Evolutionary conservation across 2,797 vertebrate genomes (phyloP).

Genomic region (Aeoliscus strigatus): DNA sequence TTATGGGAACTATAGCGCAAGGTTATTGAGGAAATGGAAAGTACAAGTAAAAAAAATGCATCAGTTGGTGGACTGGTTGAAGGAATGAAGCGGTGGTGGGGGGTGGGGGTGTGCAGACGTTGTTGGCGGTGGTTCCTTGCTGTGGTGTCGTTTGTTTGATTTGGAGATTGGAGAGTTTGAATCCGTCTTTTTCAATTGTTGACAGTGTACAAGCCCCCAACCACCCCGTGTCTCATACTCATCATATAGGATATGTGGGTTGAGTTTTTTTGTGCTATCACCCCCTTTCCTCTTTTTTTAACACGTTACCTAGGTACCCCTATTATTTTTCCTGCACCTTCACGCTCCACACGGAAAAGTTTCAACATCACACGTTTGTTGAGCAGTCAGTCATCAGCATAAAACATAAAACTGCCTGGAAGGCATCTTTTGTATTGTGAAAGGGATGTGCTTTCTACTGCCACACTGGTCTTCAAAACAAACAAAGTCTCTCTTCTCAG

Average conservation of each 20-base stretch:
- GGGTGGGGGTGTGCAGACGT: too few relatives aligned
- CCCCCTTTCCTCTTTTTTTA: conserved; percentile 32
- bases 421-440: conserved; percentile 77
- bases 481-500: conserved; percentile 64
- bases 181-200: conserved; percentile 99
- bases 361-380: conserved; percentile 65
- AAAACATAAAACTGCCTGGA: conserved; percentile 73
- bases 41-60: conserved; percentile 63
- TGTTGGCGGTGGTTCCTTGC: conserved; percentile 69
- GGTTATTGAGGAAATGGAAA: conserved; percentile 86
- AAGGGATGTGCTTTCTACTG: conserved; percentile 60
- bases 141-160: conserved; percentile 99
- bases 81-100: conserved; percentile 48
- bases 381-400: conserved; percentile 72
- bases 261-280: conserved; percentile 73
- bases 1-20: conserved; percentile 93
- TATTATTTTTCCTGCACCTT: conserved; percentile 22
- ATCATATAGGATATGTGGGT: conserved; percentile 87
- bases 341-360: conserved; percentile 35
- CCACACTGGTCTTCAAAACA: conserved; percentile 71
- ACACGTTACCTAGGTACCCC: conserved; percentile 53
- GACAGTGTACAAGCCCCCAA: conserved; percentile 94
- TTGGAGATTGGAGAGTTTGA: conserved; percentile 99
- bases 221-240: conserved; percentile 84
- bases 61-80: too few relatives aligned